Base-by-base conservation (phyloP, 2,888 invertebrate genomes). In the Gnatocerus cornutus region DNA sequence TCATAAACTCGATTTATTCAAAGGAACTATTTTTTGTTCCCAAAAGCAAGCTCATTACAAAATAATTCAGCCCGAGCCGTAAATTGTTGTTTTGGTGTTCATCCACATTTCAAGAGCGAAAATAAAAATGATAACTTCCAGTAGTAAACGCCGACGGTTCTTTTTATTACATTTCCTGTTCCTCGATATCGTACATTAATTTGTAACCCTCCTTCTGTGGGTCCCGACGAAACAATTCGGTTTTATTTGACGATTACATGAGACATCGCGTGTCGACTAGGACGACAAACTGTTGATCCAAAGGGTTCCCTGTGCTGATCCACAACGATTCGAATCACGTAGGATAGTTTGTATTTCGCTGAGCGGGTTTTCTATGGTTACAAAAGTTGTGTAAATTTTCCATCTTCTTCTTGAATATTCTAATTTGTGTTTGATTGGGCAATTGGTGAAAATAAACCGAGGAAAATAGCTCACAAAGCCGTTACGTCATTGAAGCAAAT, bases 211-310 rank as follows among this genome's bases (percentile, higher is more conserved):
- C n/a, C 13, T 12, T 29, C 27, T 12, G 10, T n/a, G 30, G 12
- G 52, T 27, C 27, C 27, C 41, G 41, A 29, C 29, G 14, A 52
- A 52, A 52, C 52, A 52, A 52, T 52, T 52, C 52, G 39, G 62
- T 72, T 69, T 69, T 41, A 69, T 67, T 72, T 46, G 55, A 50
- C 37, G 52, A 33, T 29, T 39, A 58, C 74, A 75, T 70, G 74
- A 74, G 74, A 74, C 68, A 71, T 75, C 65, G 76, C 76, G 72
- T 74, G 74, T 65, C 68, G 14, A 56, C 53, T 53, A 41, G 62
- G 56, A 33, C 52, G 73, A 68, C 73, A 72, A 75, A 75, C 74
- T 74, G 75, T 75, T 75, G 75, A 73, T 64, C 69, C 66, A 16
- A 10, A 4, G 61, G 50, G 48, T 10, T 68, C 61, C 61, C 61